Evolutionary conservation across 2,113 vertebrate genomes (phyloP).

Genomic region (Tragelaphus imberbis): DNA sequence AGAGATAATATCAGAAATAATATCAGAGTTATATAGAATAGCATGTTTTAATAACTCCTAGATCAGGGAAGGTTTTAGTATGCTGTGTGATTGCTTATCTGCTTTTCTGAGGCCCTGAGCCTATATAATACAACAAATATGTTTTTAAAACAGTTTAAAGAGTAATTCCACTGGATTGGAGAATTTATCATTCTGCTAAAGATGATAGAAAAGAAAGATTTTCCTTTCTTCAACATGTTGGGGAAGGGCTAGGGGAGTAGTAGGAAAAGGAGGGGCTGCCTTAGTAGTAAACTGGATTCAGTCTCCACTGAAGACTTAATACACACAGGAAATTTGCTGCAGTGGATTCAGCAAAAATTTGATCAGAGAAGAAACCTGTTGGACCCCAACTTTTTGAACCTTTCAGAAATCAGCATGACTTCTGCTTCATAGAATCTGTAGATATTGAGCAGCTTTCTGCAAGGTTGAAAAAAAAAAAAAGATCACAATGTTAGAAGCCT

Average conservation of each 20-base stretch:
- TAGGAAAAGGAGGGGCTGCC: rapidly evolving
- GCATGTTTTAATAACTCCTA: neutral
- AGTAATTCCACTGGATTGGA: neutral
- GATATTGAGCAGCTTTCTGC: neutral
- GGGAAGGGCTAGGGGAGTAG: neutral
- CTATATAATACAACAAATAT: neutral
- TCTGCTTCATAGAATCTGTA: neutral
- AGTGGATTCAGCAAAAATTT: neutral
- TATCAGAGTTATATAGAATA: neutral
- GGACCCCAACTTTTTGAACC: neutral
- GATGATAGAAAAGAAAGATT: neutral
- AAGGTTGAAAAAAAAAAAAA: neutral
- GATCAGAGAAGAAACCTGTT: neutral
- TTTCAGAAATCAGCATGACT: slow-evolving; percentile 30
- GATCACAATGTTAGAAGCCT: neutral
- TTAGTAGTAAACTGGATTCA: neutral
- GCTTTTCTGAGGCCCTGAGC: neutral
- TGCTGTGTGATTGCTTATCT: neutral
- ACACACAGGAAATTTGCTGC: neutral
- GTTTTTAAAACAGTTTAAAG: neutral
- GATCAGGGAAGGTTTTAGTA: neutral
- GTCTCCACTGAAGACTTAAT: neutral
- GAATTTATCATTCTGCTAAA: neutral
- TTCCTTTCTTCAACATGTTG: neutral
- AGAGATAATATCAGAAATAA: neutral